A percentile compares a stretch with the other conserved stretches of the same genome.
Conservation (phyloP, 2,888 invertebrate species). For the Cinara cedri region DNA sequence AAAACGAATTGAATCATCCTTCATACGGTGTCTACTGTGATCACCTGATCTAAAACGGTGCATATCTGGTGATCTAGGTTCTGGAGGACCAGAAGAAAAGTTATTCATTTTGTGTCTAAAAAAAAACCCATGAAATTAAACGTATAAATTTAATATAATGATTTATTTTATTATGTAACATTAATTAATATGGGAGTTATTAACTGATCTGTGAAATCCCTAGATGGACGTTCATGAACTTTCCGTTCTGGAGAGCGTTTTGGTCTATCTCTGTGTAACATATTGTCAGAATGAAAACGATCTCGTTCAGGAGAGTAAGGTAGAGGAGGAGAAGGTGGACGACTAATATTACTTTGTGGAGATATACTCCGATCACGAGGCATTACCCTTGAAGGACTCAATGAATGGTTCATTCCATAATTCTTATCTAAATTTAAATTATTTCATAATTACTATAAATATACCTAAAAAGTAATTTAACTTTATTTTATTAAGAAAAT, state of each 20-base stretch:
- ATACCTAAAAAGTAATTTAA: not conserved
- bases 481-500: not conserved
- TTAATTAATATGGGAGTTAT: constrained; percentile 15
- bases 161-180: not conserved
- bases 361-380: constrained; percentile 48
- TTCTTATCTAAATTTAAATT: constrained; percentile 29
- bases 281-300: constrained; percentile 32
- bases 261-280: constrained; percentile 35
- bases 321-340: constrained; percentile 49
- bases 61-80: constrained; percentile 48
- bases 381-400: constrained; percentile 19
- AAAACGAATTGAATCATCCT: constrained; percentile 30
- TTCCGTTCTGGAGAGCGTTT: constrained; percentile 31
- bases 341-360: constrained; percentile 13
- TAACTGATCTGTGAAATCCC: constrained; percentile 37
- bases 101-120: constrained; percentile 33
- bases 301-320: constrained; percentile 45
- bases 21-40: constrained; percentile 35
- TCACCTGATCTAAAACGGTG: constrained; percentile 37
- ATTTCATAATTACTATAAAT: not conserved
- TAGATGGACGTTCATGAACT: constrained; percentile 23
- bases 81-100: constrained; percentile 44
- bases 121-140: not conserved
- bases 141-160: not conserved
- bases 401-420: constrained; percentile 31